A percentile compares a stretch with the other conserved stretches of the same genome.
These are phyloP conservation scores for Coranthus polyacanthus DNA, from an alignment of 2,797 vertebrate species.

Conservation along the genomic window DNA sequence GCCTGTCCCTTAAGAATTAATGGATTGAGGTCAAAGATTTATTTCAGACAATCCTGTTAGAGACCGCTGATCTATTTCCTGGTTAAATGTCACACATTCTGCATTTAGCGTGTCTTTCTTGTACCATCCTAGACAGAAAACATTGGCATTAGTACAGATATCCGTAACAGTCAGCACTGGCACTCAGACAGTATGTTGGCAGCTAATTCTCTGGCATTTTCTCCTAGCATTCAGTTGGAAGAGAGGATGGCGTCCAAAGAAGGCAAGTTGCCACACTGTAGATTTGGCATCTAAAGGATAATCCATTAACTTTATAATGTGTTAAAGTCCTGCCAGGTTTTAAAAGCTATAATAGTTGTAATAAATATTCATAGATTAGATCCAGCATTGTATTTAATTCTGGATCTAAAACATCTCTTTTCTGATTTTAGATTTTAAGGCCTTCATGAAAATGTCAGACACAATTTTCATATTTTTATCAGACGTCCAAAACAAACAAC, in stretches of 20 bases:
- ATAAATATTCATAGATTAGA: constrained; percentile 3
- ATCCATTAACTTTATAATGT: constrained; percentile 43
- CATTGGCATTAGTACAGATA: constrained; percentile 28
- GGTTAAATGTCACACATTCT: constrained; percentile 32
- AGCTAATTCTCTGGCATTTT: constrained; percentile 31
- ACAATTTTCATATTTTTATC: too few species aligned
- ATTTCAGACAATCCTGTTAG: constrained; percentile 58
- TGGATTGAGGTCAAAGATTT: constrained; percentile 60
- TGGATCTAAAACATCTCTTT: background rate
- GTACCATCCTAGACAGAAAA: constrained; percentile 21
- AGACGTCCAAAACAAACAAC: too few species aligned
- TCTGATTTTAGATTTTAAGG: background rate
- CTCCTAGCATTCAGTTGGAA: constrained; percentile 33
- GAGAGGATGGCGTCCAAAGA: constrained; percentile 34
- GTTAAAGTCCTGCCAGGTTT: constrained; percentile 24
- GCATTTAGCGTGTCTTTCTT: constrained; percentile 32
- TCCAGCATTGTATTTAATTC: background rate
- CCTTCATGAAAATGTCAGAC: too few species aligned
- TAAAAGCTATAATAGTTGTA: constrained; percentile 12
- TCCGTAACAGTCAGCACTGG: constrained; percentile 41
- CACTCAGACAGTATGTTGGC: constrained; percentile 31
- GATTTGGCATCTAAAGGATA: constrained; percentile 37
- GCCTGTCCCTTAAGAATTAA: constrained; percentile 42
- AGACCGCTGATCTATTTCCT: constrained; percentile 56
- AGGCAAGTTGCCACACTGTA: constrained; percentile 37